Conservation (phyloP, 2,888 invertebrate genomes). For the Drosophila koepferae region DNA sequence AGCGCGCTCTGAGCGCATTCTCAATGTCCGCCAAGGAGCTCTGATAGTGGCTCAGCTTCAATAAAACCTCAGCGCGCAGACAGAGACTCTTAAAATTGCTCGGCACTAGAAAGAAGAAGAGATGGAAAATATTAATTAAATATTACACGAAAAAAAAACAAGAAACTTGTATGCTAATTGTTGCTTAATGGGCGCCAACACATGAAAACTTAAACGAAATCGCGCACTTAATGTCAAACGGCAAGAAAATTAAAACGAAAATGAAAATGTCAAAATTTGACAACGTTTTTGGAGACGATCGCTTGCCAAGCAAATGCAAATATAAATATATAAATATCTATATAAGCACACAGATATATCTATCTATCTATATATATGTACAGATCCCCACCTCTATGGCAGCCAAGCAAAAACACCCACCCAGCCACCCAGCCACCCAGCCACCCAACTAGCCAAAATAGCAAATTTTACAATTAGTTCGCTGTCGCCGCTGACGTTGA, state of each 20-base stretch:
- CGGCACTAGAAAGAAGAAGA: conserved; percentile 85
- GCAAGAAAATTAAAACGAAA: conserved; percentile 22
- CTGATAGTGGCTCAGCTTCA: conserved; percentile 87
- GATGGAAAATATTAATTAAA: not conserved
- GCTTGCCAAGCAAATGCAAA: conserved; percentile 42
- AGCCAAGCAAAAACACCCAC: conserved; percentile 5
- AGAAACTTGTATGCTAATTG: conserved; percentile 24
- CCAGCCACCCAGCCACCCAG: not conserved
- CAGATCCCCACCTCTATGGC: not conserved
- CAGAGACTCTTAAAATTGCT: conserved; percentile 88
- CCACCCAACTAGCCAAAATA: conserved; percentile 24
- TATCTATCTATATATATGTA: not conserved
- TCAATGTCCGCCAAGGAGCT: conserved; percentile 89
- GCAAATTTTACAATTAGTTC: conserved; percentile 62
- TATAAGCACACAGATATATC: not conserved
- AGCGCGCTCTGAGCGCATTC: conserved; percentile 87
- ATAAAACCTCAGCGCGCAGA: conserved; percentile 88
- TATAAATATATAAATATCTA: conserved; percentile 40
- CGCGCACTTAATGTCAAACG: conserved; percentile 62
- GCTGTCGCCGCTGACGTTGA: conserved; percentile 34
- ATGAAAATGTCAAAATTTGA: conserved; percentile 61
- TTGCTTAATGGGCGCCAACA: conserved; percentile 5
- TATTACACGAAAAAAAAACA: too few species aligned
- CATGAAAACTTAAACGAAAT: conserved; percentile 14
- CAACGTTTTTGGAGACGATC: conserved; percentile 41